Evolutionary conservation across 1,140 invertebrate species (phyloP).

Genomic region (Pseudobourletiella spinata): DNA sequence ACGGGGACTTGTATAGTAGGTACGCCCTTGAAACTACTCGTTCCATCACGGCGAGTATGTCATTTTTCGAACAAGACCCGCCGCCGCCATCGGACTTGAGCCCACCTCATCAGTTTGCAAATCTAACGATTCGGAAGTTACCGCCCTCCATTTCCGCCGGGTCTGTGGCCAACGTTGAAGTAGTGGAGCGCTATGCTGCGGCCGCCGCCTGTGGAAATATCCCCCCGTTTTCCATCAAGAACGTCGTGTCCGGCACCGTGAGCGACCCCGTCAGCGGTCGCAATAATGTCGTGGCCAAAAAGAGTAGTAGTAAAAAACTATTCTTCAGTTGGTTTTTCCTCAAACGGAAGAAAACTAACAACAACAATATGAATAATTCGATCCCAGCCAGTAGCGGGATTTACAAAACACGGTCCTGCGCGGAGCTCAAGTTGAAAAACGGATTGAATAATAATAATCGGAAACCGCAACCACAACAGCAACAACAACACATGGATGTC

Average conservation of each 20-base stretch:
- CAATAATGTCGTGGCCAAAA: slow-evolving; percentile 4
- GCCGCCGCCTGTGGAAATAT: slow-evolving; percentile 5
- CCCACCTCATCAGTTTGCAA: not conserved
- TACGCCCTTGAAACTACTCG: not conserved
- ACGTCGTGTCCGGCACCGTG: not conserved
- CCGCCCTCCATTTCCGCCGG: slow-evolving; percentile 1
- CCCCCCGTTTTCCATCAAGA: not conserved
- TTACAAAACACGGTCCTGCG: slow-evolving; percentile 33
- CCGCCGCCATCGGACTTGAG: not conserved
- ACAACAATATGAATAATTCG: not conserved
- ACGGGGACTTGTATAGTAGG: not conserved
- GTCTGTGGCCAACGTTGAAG: not conserved
- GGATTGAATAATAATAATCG: slow-evolving; percentile 10
- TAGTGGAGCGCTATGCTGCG: slow-evolving; percentile 1
- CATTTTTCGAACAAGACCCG: slow-evolving; percentile 4
- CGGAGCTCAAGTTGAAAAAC: slow-evolving; percentile 29
- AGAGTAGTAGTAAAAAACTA: slow-evolving; percentile 24
- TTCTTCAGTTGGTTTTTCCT: slow-evolving; percentile 30
- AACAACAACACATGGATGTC: slow-evolving; percentile 24
- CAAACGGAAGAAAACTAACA: slow-evolving; percentile 8
- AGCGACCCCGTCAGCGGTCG: not conserved
- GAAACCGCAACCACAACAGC: too few species aligned
- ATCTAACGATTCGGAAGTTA: not conserved
- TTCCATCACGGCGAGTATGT: not conserved
- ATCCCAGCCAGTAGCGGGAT: slow-evolving; percentile 22